Conservation (phyloP, 2,888 invertebrate genomes). For the Hyles lineata region DNA sequence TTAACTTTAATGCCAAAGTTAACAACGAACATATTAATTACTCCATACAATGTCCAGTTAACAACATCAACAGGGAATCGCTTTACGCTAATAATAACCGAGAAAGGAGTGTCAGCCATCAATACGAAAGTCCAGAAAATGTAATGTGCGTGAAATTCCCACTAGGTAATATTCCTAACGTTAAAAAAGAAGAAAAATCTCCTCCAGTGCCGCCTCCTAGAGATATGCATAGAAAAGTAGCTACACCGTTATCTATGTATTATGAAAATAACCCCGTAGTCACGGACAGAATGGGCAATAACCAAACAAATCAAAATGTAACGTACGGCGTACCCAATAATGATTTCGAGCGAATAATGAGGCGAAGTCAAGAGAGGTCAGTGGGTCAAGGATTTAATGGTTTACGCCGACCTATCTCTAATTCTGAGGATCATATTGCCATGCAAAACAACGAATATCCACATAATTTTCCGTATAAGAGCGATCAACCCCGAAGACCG, state of each 20-base stretch:
- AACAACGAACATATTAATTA: conserved; percentile 83
- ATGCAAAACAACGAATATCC: conserved; percentile 79
- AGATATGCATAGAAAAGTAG: conserved; percentile 87
- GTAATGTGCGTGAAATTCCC: conserved; percentile 83
- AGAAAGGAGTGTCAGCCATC: conserved; percentile 68
- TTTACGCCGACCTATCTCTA: conserved; percentile 78
- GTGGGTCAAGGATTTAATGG: conserved; percentile 76
- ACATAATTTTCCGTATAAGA: conserved; percentile 62
- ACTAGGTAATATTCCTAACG: conserved; percentile 75
- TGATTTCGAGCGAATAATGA: conserved; percentile 79
- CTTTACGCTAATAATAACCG: conserved; percentile 71
- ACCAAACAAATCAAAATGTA: conserved; percentile 60
- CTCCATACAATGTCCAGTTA: conserved; percentile 74
- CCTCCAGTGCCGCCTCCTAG: conserved; percentile 93
- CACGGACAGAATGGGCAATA: conserved; percentile 62
- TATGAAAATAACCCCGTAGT: conserved; percentile 73
- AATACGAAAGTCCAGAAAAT: conserved; percentile 71
- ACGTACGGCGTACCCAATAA: conserved; percentile 77
- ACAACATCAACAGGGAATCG: conserved; percentile 69
- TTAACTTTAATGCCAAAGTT: conserved; percentile 83
- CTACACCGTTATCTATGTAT: conserved; percentile 80
- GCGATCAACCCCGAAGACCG: conserved; percentile 76
- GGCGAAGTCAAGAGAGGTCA: conserved; percentile 78
- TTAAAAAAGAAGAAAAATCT: conserved; percentile 76
- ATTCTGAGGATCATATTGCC: conserved; percentile 81